These are phyloP conservation scores for Leptopilina boulardi DNA, from an alignment of 1,140 invertebrate genomes.

Conservation along the genomic window DNA sequence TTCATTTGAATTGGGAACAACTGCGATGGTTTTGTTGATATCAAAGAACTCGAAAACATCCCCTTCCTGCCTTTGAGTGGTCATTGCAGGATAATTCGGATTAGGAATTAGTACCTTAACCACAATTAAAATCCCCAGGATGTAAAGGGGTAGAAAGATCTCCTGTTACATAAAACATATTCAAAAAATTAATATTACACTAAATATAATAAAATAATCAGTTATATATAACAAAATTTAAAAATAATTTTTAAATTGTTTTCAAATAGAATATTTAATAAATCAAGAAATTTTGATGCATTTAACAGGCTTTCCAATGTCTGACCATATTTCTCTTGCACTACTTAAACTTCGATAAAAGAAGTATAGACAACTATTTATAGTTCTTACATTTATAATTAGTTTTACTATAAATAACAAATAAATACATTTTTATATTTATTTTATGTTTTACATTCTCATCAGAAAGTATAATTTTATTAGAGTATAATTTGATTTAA, in stretches of 20 bases:
- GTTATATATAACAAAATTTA: no score
- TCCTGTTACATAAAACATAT: conserved; percentile 77
- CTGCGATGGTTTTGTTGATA: conserved; percentile 81
- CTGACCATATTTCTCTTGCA: neutral
- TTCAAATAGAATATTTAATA: no score
- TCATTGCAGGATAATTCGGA: conserved; percentile 84
- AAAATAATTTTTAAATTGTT: no score
- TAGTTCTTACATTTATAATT: no score
- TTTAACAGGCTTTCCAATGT: neutral
- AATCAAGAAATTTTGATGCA: no score
- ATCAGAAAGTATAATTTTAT: no score
- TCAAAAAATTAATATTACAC: neutral
- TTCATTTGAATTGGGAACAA: conserved; percentile 82
- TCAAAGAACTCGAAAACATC: conserved; percentile 80
- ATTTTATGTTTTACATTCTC: no score
- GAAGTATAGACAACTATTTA: no score
- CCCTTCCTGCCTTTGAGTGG: conserved; percentile 77
- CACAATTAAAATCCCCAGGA: conserved; percentile 82
- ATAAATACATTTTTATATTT: no score
- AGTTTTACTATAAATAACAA: no score
- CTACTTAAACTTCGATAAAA: no score
- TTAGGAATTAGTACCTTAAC: conserved; percentile 84
- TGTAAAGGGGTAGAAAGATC: conserved; percentile 84
- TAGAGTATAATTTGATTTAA: no score
- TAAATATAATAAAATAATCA: neutral